Percentiles rank a stretch among this genome's conserved stretches.
These are phyloP conservation scores for Lycaena phlaeas DNA, from an alignment of 2,888 invertebrate species.

Conservation along the genomic window DNA sequence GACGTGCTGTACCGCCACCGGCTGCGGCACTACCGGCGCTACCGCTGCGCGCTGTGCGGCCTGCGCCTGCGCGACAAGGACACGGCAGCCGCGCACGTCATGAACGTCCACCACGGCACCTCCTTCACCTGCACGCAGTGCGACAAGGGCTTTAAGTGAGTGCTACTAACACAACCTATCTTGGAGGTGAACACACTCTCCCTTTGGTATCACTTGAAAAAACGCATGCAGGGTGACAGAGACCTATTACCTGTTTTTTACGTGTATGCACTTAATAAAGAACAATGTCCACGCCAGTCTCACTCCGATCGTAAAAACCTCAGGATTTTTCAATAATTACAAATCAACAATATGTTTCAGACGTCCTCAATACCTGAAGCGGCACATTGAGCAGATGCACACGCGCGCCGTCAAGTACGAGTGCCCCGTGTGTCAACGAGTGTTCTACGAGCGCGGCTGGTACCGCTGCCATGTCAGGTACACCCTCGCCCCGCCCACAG, in stretches of 20 bases:
- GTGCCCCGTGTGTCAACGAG: conserved; percentile 30
- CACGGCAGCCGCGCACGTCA: conserved; percentile 35
- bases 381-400: conserved; percentile 35
- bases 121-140: conserved; percentile 31
- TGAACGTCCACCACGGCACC: conserved; percentile 27
- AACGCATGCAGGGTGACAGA: no score
- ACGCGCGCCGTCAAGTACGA: conserved; percentile 27
- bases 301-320: no score
- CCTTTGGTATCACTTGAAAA: no score
- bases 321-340: not conserved
- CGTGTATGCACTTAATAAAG: no score
- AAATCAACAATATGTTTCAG: conserved; percentile 17
- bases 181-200: no score
- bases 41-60: conserved; percentile 32
- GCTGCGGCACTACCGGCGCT: conserved; percentile 37
- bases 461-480: conserved; percentile 33
- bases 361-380: conserved; percentile 35
- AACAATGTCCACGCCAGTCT: no score
- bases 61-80: conserved; percentile 32
- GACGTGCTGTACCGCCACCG: conserved; percentile 32
- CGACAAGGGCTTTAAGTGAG: conserved; percentile 32
- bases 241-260: no score
- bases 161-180: no score
- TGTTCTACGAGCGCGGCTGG: conserved; percentile 34
- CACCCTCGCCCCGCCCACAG: no score